phyloP scores from a whole-genome alignment of 2,888 invertebrate species.

The Hirtodrosophila histrioides region DNA sequence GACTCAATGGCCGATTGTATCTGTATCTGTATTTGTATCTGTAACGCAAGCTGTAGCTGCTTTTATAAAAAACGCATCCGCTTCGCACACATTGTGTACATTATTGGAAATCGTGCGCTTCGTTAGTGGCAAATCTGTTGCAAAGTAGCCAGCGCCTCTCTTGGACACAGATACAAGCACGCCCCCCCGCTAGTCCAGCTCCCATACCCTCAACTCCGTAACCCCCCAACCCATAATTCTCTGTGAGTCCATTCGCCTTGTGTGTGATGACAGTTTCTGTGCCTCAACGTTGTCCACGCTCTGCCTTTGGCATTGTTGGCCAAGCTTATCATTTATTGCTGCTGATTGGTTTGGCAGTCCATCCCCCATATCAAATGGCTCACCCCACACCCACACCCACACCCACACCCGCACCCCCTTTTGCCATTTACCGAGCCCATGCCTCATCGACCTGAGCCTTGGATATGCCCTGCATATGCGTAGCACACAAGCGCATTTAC shows the following conservation, averaged over 20 bases:
- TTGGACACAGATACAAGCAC: slow-evolving; percentile 7
- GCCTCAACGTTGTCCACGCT: slow-evolving; percentile 23
- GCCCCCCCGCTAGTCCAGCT: too few species aligned
- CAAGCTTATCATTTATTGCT: slow-evolving; percentile 76
- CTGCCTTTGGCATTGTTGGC: slow-evolving; percentile 66
- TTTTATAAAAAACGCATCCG: slow-evolving; percentile 50
- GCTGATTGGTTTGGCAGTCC: slow-evolving; percentile 70
- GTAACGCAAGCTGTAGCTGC: slow-evolving; percentile 20
- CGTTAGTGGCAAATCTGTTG: slow-evolving; percentile 76
- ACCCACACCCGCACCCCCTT: neutral
- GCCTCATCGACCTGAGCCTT: slow-evolving; percentile 23
- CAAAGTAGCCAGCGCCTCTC: slow-evolving; percentile 66
- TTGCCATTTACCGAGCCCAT: neutral
- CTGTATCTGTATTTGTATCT: slow-evolving; percentile 15
- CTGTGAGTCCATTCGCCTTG: slow-evolving; percentile 45
- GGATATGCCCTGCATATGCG: slow-evolving; percentile 60
- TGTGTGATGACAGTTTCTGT: slow-evolving; percentile 57
- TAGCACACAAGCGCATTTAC: slow-evolving; percentile 31
- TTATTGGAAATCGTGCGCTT: slow-evolving; percentile 78
- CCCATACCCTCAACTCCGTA: too few species aligned
- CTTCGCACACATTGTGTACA: slow-evolving; percentile 62
- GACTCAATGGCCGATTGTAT: too few species aligned
- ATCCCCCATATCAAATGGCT: slow-evolving; percentile 20
- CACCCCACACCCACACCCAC: neutral
- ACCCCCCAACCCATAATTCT: neutral